Conservation (phyloP, 2,888 invertebrate species). For the Lamellibrachia satsuma region DNA sequence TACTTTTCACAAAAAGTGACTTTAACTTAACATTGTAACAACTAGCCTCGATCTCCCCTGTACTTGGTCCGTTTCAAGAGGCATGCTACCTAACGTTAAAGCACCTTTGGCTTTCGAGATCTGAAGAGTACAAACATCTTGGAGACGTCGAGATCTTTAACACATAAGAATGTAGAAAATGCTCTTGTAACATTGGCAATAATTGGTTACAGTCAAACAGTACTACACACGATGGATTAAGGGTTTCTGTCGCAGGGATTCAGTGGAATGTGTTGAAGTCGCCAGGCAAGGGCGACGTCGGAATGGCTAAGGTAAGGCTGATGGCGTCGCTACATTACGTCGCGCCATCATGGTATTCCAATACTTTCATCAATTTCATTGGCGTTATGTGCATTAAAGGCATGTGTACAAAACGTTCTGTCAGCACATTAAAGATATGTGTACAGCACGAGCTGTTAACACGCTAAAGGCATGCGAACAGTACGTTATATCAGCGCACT, state of each 20-base stretch:
- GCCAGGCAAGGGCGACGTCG: background rate
- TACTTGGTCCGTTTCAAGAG: no score
- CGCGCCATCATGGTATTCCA: background rate
- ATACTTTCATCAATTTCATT: no score
- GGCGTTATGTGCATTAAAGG: no score
- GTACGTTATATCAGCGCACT: no score
- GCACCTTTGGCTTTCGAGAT: background rate
- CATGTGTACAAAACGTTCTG: no score
- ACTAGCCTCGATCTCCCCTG: no score
- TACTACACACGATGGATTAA: background rate
- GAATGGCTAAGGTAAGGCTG: background rate
- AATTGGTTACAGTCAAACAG: background rate
- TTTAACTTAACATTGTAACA: no score
- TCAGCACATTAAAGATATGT: no score
- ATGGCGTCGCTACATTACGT: background rate
- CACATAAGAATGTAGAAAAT: background rate
- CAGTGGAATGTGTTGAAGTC: no score
- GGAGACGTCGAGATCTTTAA: background rate
- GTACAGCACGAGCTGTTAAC: no score
- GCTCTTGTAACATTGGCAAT: background rate
- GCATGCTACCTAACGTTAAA: background rate
- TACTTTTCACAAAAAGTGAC: no score
- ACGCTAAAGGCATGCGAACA: no score
- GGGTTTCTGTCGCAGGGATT: background rate
- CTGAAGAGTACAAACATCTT: background rate